These are phyloP conservation scores for Epinephelus awoara DNA, from an alignment of 2,797 vertebrate genomes.

Conservation along the genomic window DNA sequence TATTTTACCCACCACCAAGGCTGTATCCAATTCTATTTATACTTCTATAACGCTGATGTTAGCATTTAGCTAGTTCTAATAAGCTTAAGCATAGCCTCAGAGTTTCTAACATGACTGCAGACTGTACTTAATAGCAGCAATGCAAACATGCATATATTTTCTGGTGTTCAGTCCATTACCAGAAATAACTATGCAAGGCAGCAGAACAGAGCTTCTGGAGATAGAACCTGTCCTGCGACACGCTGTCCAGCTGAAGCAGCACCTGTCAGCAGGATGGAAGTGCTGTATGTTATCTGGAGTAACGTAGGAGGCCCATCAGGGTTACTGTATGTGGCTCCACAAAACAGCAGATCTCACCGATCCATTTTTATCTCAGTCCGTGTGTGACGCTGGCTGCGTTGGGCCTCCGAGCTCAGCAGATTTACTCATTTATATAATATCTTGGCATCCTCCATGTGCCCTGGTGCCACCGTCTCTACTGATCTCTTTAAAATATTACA, in stretches of 20 bases:
- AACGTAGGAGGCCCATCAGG: not conserved
- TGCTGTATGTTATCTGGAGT: slow-evolving; percentile 5
- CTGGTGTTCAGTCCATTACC: not conserved
- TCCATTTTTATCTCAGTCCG: not conserved
- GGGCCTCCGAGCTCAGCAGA: not conserved
- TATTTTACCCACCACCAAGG: too few species aligned
- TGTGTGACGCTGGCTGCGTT: not conserved
- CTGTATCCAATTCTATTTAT: too few species aligned
- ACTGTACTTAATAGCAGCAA: too few species aligned
- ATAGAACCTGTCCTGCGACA: too few species aligned
- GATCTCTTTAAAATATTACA: not conserved
- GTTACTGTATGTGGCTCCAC: not conserved
- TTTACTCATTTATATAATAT: slow-evolving; percentile 3
- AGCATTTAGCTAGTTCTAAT: too few species aligned
- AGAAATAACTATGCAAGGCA: not conserved
- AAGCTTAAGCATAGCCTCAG: too few species aligned
- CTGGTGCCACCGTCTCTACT: not conserved
- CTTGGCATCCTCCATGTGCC: slow-evolving; percentile 4
- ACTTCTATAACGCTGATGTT: too few species aligned
- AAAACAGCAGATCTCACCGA: not conserved
- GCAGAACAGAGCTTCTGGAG: not conserved
- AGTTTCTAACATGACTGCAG: not conserved
- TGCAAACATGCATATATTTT: not conserved
- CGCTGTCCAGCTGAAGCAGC: slow-evolving; percentile 11
- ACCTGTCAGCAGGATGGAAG: slow-evolving; percentile 16